Evolutionary conservation across 2,113 vertebrate species (phyloP).

Genomic region (Phainopepla nitens): DNA sequence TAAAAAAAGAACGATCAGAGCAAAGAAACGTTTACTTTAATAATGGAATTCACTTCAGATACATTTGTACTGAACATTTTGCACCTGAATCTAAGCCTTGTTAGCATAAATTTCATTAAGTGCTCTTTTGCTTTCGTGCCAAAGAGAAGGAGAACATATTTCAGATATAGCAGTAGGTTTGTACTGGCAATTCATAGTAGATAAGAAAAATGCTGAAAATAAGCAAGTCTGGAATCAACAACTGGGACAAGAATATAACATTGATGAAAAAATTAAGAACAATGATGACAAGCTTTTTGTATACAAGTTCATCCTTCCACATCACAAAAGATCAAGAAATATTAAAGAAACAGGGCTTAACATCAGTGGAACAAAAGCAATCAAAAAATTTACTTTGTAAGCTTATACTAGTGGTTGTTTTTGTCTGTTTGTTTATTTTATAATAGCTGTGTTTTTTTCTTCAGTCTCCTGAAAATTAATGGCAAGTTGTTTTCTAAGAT

Average conservation of each 20-base stretch:
- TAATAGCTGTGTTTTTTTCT: background rate
- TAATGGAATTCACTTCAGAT: background rate
- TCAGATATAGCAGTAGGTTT: background rate
- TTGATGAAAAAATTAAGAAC: background rate
- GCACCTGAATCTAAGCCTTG: background rate
- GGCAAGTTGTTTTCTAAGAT: background rate
- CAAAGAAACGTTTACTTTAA: constrained; percentile 2
- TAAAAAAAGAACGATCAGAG: background rate
- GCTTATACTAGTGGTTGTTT: background rate
- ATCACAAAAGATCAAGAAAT: background rate
- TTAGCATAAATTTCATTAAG: constrained; percentile 45
- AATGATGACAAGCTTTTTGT: background rate
- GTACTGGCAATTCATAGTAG: background rate
- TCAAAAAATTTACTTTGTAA: background rate
- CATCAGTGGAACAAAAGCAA: background rate
- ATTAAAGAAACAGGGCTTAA: background rate
- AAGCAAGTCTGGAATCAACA: background rate
- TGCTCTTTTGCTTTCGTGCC: background rate
- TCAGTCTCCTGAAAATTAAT: background rate
- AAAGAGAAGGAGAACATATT: background rate
- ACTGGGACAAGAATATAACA: background rate
- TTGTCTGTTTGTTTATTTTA: background rate
- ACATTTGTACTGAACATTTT: background rate
- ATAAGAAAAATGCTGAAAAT: background rate
- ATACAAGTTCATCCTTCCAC: background rate